These are phyloP conservation scores for Apodemia mormo DNA, from an alignment of 2,888 invertebrate genomes.

Conservation along the genomic window DNA sequence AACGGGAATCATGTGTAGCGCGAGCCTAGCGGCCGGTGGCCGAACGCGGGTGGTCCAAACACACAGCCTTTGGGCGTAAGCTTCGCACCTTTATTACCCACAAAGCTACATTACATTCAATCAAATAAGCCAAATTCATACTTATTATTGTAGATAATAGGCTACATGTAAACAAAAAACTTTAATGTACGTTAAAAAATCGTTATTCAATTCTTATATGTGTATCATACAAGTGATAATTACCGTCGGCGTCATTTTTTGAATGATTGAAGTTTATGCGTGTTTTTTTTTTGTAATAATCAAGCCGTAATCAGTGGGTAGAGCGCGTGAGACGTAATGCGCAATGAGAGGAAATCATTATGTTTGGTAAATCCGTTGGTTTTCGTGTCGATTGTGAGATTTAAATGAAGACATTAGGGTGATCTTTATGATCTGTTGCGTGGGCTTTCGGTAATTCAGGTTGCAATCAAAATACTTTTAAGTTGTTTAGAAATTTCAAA, in stretches of 20 bases:
- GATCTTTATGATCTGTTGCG: constrained; percentile 71
- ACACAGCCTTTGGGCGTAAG: constrained; percentile 64
- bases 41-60: constrained; percentile 72
- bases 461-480: constrained; percentile 58
- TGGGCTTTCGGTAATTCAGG: constrained; percentile 63
- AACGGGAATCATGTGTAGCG: constrained; percentile 46
- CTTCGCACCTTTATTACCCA: constrained; percentile 65
- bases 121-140: constrained; percentile 16
- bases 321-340: constrained; percentile 72
- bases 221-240: constrained; percentile 78
- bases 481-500: too few relatives aligned
- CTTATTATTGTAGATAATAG: constrained; percentile 5
- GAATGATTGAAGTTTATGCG: constrained; percentile 75
- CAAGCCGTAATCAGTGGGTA: constrained; percentile 74
- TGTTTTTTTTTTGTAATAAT: constrained; percentile 79
- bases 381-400: constrained; percentile 56
- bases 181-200: not conserved
- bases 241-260: constrained; percentile 69
- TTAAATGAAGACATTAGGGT: constrained; percentile 75
- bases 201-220: constrained; percentile 38
- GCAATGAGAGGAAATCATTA: constrained; percentile 68
- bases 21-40: constrained; percentile 62
- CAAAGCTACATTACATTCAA: constrained; percentile 36
- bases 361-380: constrained; percentile 57
- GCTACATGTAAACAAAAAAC: not conserved